Percentiles rank a stretch among this genome's conserved stretches.
Conservation (phyloP, 1,140 invertebrate species). For the Drosophila ficusphila region DNA sequence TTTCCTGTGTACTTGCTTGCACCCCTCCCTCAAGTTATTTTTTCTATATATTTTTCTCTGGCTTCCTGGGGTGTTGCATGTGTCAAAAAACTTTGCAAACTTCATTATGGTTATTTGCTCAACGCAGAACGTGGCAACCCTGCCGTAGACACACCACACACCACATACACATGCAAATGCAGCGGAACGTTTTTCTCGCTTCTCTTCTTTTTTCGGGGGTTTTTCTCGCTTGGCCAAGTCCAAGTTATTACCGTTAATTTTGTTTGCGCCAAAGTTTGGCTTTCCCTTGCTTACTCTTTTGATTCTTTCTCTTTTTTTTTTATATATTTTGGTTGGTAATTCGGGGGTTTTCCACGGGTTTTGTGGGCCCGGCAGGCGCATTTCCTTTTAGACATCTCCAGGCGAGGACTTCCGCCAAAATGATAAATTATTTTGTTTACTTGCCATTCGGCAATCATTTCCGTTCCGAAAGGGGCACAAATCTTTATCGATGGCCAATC, state of each 20-base stretch:
- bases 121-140: constrained; percentile 47
- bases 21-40: background rate
- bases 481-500: constrained; percentile 44
- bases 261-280: constrained; percentile 72
- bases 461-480: constrained; percentile 26
- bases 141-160: constrained; percentile 25
- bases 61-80: constrained; percentile 60
- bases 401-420: constrained; percentile 47
- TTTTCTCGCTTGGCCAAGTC: constrained; percentile 55
- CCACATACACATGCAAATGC: constrained; percentile 65
- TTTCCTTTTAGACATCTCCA: constrained; percentile 31
- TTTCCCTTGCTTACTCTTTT: background rate
- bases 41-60: constrained; percentile 8
- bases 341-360: constrained; percentile 4
- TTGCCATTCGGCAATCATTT: constrained; percentile 60
- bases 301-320: no score
- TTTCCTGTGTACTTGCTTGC: background rate
- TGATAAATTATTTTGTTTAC: constrained; percentile 78
- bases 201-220: background rate
- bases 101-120: constrained; percentile 72
- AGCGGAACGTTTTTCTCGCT: constrained; percentile 34
- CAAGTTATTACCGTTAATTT: constrained; percentile 76
- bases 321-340: background rate
- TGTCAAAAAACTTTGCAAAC: constrained; percentile 77
- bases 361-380: constrained; percentile 7